Evolutionary conservation across 2,797 vertebrate species (phyloP).

Genomic region (Danio kyathit): DNA sequence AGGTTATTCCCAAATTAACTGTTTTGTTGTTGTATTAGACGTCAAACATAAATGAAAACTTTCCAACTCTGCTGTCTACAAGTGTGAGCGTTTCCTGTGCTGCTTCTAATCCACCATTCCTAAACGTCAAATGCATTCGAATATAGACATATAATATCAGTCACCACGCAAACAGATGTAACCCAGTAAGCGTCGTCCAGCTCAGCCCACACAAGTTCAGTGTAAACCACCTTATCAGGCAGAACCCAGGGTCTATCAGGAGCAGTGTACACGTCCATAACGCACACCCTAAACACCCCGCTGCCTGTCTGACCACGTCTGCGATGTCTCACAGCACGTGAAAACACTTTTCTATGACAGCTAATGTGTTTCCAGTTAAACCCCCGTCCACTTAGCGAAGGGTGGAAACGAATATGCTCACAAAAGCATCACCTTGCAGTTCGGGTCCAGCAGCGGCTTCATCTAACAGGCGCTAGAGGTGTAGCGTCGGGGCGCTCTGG

Average conservation of each 20-base stretch:
- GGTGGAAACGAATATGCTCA: slow-evolving; percentile 56
- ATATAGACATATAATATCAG: slow-evolving; percentile 12
- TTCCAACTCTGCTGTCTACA: neutral
- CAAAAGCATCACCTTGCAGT: slow-evolving; percentile 54
- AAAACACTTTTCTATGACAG: slow-evolving; percentile 53
- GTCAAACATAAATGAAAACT: neutral
- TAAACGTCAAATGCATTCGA: slow-evolving; percentile 18
- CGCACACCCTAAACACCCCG: slow-evolving; percentile 33
- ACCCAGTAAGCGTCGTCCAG: neutral
- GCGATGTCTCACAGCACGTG: slow-evolving; percentile 50
- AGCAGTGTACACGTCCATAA: slow-evolving; percentile 19
- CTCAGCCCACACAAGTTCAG: slow-evolving; percentile 34
- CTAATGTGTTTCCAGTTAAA: slow-evolving; percentile 58
- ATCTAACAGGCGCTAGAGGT: slow-evolving; percentile 46
- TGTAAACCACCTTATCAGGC: slow-evolving; percentile 46
- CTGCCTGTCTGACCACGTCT: slow-evolving; percentile 42
- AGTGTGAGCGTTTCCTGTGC: neutral
- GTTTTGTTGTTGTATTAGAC: neutral
- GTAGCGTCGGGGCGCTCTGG: slow-evolving; percentile 43
- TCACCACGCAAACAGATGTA: slow-evolving; percentile 1
- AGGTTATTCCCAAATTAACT: too few species aligned
- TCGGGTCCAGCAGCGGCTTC: slow-evolving; percentile 40
- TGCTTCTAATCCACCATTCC: slow-evolving; percentile 12
- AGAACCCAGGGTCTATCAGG: slow-evolving; percentile 30
- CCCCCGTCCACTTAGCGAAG: slow-evolving; percentile 43